These are phyloP conservation scores for Rhagonycha lutea DNA, from an alignment of 2,888 invertebrate species.

Conservation along the genomic window DNA sequence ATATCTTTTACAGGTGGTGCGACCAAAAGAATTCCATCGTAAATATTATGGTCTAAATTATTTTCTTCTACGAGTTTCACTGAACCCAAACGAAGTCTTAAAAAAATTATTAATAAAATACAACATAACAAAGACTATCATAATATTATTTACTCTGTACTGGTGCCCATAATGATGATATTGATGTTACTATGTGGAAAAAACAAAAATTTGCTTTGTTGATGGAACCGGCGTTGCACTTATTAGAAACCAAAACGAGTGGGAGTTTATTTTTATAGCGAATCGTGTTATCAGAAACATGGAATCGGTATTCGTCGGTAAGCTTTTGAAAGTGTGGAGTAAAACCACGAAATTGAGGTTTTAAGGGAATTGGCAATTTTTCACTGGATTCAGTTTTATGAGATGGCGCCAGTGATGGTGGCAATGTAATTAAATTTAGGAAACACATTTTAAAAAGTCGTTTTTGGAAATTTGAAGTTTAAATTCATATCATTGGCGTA, in stretches of 20 bases:
- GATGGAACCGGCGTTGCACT: not conserved
- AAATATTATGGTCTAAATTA: conserved; percentile 40
- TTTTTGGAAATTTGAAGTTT: not conserved
- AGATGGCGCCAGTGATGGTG: not conserved
- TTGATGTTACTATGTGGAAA: conserved; percentile 6
- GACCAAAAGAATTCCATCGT: conserved; percentile 67
- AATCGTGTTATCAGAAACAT: not conserved
- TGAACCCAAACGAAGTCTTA: not conserved
- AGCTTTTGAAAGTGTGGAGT: not conserved
- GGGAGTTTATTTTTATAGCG: not conserved
- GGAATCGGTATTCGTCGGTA: not conserved
- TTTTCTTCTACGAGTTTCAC: conserved; percentile 28
- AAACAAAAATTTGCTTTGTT: not conserved
- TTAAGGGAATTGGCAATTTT: not conserved
- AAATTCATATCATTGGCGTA: no score
- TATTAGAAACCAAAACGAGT: not conserved
- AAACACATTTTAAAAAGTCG: not conserved
- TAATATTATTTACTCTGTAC: conserved; percentile 29
- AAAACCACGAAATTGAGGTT: not conserved
- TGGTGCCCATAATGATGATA: conserved; percentile 26
- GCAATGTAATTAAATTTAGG: not conserved
- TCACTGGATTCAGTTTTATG: not conserved
- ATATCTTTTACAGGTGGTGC: conserved; percentile 57
- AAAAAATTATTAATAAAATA: not conserved
- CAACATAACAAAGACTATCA: not conserved